Base-by-base conservation (phyloP, 2,113 vertebrate species). In the Ictalurus furcatus region DNA sequence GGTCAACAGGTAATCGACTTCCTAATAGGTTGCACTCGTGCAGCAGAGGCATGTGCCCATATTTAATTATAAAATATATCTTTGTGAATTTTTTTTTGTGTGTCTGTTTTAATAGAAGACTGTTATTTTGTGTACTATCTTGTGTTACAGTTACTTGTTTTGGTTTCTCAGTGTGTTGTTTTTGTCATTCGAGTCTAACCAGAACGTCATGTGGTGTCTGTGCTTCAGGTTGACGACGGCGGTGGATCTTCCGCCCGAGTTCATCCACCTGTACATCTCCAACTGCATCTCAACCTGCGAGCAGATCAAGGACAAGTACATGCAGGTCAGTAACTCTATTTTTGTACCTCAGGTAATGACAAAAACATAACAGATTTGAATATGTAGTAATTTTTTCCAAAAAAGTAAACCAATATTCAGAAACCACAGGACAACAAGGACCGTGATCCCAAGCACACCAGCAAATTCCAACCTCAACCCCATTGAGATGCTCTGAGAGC, bases 281-380 rank as follows among this genome's bases (percentile, higher is more conserved):
- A 99, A 99, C 93, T 99, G 98, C 91, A 99, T 99, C 93, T 99
- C 98, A 69, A 99, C 98, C 79, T 99, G 98, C 94, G 98, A 99
- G 94, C 98, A 99, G 88, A 99, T 99, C 94, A 99, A 99, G 94
- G 98, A 99, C 95, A 99, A 99, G 89, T 99, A 99, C 85, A 99
- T 99, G 99, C 99, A 99, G 98, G 98, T 98, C 23, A 44, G 83
- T 54, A 16, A 69, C 37, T 4, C 14, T 19, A 58, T 48, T 67
- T 19, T 52, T 3, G 21, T 65, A 56, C 54, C 54, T 56, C 54
- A 56, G 54, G 54, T 56, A 14, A 56, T 13, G 13, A 56, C 54
- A 56, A 56, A 56, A 58, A 19, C 16, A 16, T 5, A 58, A 58
- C 14, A 58, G 16, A 19, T 58, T 58, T 58, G 14, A 61, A 61